These are phyloP conservation scores for Volucella inflata DNA, from an alignment of 2,888 invertebrate species.

Conservation along the genomic window DNA sequence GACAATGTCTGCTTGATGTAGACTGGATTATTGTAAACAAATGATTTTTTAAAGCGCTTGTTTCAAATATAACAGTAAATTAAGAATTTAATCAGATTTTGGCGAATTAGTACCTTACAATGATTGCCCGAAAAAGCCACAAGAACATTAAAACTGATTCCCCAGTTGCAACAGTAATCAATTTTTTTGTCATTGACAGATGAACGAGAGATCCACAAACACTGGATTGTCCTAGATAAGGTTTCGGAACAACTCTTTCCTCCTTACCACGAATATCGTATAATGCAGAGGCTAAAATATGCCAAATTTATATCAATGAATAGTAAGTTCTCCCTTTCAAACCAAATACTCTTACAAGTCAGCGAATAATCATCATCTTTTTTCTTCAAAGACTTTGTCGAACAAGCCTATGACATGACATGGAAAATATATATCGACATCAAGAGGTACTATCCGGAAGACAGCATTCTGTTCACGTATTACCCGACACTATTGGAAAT, in stretches of 20 bases:
- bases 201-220: constrained; percentile 37
- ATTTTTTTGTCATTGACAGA: background rate
- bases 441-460: constrained; percentile 36
- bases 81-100: too few relatives aligned
- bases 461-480: constrained; percentile 31
- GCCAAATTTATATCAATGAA: constrained; percentile 50
- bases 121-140: too few relatives aligned
- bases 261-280: constrained; percentile 40
- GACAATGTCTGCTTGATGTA: too few relatives aligned
- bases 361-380: background rate
- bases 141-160: too few relatives aligned
- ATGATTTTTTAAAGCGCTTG: too few relatives aligned
- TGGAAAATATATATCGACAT: constrained; percentile 17
- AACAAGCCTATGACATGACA: constrained; percentile 32
- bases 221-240: constrained; percentile 34
- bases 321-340: constrained; percentile 3
- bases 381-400: constrained; percentile 27
- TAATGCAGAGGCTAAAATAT: constrained; percentile 38
- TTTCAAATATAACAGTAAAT: too few relatives aligned
- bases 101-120: too few relatives aligned
- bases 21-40: too few relatives aligned
- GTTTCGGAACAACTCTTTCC: constrained; percentile 29
- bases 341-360: background rate
- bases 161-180: too few relatives aligned
- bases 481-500: constrained; percentile 29